Conservation (phyloP, 2,113 vertebrate genomes). For the Silurus meridionalis region DNA sequence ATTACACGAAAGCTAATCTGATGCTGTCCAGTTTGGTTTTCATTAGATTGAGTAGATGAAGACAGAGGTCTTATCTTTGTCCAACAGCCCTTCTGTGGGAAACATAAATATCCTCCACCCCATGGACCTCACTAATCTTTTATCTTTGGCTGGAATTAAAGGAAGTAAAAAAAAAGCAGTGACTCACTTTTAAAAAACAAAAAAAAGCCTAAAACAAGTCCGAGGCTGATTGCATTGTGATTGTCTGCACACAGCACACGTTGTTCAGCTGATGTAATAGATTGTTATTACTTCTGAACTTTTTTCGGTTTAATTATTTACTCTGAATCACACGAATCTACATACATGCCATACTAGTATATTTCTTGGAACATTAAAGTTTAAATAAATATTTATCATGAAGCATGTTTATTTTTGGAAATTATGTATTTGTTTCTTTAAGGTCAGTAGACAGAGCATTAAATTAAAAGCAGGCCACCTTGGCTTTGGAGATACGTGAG, state of each 20-base stretch:
- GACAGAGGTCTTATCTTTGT: constrained; percentile 41
- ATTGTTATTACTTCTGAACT: background rate
- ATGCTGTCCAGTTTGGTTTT: constrained; percentile 37
- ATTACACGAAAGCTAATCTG: constrained; percentile 44
- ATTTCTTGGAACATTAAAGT: background rate
- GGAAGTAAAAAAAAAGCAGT: constrained; percentile 42
- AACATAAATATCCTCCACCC: constrained; percentile 51
- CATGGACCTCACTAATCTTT: constrained; percentile 45
- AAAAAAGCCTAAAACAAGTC: constrained; percentile 31
- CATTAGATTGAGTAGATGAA: constrained; percentile 40
- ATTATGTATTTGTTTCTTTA: background rate
- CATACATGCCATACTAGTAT: background rate
- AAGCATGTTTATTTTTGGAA: background rate
- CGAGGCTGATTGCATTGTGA: constrained; percentile 12
- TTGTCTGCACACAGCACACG: background rate
- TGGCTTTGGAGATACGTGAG: background rate
- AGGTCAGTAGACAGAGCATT: background rate
- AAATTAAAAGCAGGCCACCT: constrained; percentile 24
- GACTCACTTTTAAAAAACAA: constrained; percentile 22
- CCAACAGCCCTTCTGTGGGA: constrained; percentile 48
- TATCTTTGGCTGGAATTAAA: constrained; percentile 35
- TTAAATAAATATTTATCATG: background rate
- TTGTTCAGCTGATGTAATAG: background rate
- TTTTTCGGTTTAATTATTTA: background rate
- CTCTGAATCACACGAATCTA: background rate